Base-by-base conservation (phyloP, 2,797 vertebrate species). In the Champsocephalus gunnari region DNA sequence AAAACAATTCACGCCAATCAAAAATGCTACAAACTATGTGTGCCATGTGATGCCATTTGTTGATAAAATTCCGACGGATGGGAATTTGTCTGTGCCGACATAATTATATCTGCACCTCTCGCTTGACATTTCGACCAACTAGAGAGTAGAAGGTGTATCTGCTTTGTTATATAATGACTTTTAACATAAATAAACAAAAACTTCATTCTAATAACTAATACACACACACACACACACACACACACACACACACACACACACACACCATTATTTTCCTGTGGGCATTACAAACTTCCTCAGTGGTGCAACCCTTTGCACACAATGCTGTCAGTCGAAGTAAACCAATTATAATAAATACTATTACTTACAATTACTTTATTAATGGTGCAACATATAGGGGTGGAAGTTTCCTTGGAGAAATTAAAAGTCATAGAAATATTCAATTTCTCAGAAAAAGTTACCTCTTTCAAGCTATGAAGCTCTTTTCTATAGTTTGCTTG, bases 61-160 rank as follows among this genome's bases (percentile, higher is more conserved):
- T 24, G n/a, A 57, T 49, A 59, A 60, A 11, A 12, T 69, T 75
- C 41, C 11, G 69, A 48, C 0, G 34, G 9, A 54, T 53, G 4
- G 32, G 21, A 34, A 83, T 83, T 53, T 84, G 75, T 75, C 73
- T 71, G 75, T 80, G 47, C 17, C 84, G 79, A n/a, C 71, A 50
- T 14, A 21, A 21, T 21, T 21, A 69, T 43, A 12, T 60, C 77
- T 48, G 14, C 12, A 43, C 75, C 65, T 72, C 80, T 84, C 66
- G 71, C 66, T 81, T 89, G 87, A 91, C 83, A 90, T 89, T 91
- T 87, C 85, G 70, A 82, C 60, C 57, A 59, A 21, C 41, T 1
- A 34, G 70, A 77, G 69, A 54, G 70, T 3, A 5, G 34, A 78
- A 75, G 55, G 12, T 79, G 70, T 78, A 75, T 71, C 69, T 76